Percentiles rank a stretch among this genome's conserved stretches.
Evolutionary conservation across 2,888 invertebrate genomes (phyloP).

Genomic region (Brachypterus glaber): DNA sequence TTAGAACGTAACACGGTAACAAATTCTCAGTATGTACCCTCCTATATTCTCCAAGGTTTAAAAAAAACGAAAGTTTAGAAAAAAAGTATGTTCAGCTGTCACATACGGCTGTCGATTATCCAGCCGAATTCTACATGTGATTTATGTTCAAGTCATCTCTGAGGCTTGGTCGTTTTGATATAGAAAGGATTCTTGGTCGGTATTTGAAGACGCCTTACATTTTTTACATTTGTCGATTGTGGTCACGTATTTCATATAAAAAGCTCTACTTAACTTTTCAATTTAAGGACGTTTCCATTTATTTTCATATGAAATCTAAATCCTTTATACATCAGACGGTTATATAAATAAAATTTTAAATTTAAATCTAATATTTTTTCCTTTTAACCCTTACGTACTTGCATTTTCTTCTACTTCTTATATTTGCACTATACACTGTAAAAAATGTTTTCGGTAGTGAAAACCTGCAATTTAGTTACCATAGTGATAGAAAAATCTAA

Average conservation of each 20-base stretch:
- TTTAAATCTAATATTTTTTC: too few species aligned
- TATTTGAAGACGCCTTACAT: slow-evolving; percentile 25
- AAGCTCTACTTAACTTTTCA: slow-evolving; percentile 29
- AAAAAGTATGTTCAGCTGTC: slow-evolving; percentile 34
- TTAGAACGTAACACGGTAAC: too few species aligned
- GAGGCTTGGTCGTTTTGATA: slow-evolving; percentile 20
- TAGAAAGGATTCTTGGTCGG: slow-evolving; percentile 13
- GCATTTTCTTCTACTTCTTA: too few species aligned
- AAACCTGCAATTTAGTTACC: too few species aligned
- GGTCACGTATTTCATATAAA: slow-evolving; percentile 29
- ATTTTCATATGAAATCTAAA: slow-evolving; percentile 20
- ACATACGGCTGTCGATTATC: slow-evolving; percentile 35
- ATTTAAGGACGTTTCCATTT: slow-evolving; percentile 26
- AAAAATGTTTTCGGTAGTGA: too few species aligned
- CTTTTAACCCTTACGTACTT: too few species aligned
- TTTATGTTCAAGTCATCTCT: slow-evolving; percentile 32
- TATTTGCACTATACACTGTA: too few species aligned
- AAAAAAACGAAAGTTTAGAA: slow-evolving; percentile 16
- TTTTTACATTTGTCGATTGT: slow-evolving; percentile 28
- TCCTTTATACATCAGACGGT: slow-evolving; percentile 6
- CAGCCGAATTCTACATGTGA: slow-evolving; percentile 30
- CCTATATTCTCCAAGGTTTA: slow-evolving; percentile 17
- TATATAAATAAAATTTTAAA: slow-evolving; percentile 1
- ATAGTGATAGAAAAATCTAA: too few species aligned
- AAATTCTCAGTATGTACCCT: too few species aligned